Conservation (phyloP, 1,140 invertebrate species). For the Eciton burchellii region DNA sequence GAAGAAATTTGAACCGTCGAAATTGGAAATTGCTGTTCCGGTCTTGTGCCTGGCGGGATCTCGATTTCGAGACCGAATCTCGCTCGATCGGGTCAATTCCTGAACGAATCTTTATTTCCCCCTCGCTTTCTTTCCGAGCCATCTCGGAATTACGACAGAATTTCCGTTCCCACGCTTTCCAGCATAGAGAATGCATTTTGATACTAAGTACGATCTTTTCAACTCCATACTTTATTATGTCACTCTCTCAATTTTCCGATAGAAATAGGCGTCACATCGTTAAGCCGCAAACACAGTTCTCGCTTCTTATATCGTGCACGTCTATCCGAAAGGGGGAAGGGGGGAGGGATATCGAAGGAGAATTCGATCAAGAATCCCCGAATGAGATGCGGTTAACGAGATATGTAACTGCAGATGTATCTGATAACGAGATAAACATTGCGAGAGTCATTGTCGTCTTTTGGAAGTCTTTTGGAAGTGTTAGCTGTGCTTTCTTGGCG, state of each 20-base stretch:
- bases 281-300: neutral
- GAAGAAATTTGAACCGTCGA: no score
- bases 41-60: no score
- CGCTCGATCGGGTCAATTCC: no score
- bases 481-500: neutral
- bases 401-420: neutral
- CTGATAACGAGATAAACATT: neutral
- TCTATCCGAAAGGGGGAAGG: no score
- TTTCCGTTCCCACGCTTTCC: neutral
- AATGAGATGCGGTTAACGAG: neutral
- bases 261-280: neutral
- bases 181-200: neutral
- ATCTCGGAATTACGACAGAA: neutral
- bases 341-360: neutral
- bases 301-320: constrained; percentile 8
- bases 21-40: no score
- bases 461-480: neutral
- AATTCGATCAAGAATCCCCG: no score
- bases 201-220: constrained; percentile 36
- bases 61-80: no score
- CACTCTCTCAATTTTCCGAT: constrained; percentile 6
- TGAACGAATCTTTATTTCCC: neutral
- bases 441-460: neutral
- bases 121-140: neutral
- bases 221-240: constrained; percentile 39